Evolutionary conservation across 2,888 invertebrate genomes (phyloP).

Genomic region (Deilephila elpenor): DNA sequence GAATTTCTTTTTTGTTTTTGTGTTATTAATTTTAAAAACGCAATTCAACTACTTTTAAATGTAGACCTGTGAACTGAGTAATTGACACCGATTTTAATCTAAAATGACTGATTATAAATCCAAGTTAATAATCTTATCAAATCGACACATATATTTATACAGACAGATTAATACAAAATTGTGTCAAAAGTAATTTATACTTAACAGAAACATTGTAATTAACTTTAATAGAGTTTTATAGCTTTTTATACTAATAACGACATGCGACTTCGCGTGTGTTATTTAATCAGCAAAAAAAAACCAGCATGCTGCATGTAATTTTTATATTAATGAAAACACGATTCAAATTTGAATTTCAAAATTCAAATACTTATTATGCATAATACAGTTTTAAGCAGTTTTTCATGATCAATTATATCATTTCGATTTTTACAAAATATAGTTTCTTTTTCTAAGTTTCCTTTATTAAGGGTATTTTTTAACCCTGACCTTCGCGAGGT

Average conservation of each 20-base stretch:
- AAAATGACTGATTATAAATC: neutral
- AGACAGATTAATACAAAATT: constrained; percentile 7
- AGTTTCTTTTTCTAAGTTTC: too few species aligned
- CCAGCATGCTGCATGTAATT: neutral
- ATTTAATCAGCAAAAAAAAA: neutral
- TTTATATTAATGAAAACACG: neutral
- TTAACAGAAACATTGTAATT: neutral
- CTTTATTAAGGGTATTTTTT: too few species aligned
- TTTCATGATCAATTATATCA: too few species aligned
- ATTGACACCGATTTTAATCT: neutral
- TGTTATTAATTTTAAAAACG: neutral
- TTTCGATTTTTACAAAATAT: too few species aligned
- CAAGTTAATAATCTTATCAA: constrained; percentile 2
- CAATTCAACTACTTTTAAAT: neutral
- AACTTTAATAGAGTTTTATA: constrained; percentile 9
- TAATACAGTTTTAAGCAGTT: too few species aligned
- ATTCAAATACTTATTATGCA: too few species aligned
- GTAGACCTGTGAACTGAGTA: neutral
- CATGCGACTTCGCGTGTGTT: neutral
- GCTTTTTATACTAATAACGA: neutral
- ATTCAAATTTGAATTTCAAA: too few species aligned
- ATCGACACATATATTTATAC: neutral
- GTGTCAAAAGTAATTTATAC: constrained; percentile 13
- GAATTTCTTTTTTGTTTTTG: neutral
- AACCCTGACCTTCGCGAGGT: too few species aligned